Evolutionary conservation across 2,797 vertebrate genomes (phyloP).

Genomic region (Dermochelys coriacea): DNA sequence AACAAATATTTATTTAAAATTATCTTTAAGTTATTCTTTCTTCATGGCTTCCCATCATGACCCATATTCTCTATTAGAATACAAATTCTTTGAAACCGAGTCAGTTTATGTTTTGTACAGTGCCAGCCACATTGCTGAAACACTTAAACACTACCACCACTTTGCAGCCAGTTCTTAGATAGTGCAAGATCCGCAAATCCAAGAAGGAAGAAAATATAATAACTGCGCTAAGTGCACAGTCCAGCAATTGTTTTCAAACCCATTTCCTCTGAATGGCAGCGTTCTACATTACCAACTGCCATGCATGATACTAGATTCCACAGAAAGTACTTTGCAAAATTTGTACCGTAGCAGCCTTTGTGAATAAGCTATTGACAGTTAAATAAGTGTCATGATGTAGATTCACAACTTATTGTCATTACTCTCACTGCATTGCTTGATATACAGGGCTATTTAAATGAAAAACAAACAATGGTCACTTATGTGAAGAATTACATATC

Average conservation of each 20-base stretch:
- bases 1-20: neutral
- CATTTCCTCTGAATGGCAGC: neutral
- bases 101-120: neutral
- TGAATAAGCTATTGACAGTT: conserved; percentile 38
- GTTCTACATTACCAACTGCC: neutral
- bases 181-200: neutral
- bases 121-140: neutral
- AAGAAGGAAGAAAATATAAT: neutral
- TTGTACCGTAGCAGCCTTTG: neutral
- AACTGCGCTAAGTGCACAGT: neutral
- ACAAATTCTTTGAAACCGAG: neutral
- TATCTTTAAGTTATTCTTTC: neutral
- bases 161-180: neutral
- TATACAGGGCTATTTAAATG: conserved; percentile 17
- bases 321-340: neutral
- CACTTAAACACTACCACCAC: neutral
- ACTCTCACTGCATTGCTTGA: neutral
- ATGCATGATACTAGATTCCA: neutral
- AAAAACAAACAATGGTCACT: conserved; percentile 11
- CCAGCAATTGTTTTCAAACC: neutral
- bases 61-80: neutral
- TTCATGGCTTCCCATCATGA: neutral
- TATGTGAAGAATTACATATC: conserved; percentile 29
- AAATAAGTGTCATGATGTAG: neutral
- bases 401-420: conserved; percentile 14